Base-by-base conservation (phyloP, 2,113 vertebrate species). In the Zeus faber region DNA sequence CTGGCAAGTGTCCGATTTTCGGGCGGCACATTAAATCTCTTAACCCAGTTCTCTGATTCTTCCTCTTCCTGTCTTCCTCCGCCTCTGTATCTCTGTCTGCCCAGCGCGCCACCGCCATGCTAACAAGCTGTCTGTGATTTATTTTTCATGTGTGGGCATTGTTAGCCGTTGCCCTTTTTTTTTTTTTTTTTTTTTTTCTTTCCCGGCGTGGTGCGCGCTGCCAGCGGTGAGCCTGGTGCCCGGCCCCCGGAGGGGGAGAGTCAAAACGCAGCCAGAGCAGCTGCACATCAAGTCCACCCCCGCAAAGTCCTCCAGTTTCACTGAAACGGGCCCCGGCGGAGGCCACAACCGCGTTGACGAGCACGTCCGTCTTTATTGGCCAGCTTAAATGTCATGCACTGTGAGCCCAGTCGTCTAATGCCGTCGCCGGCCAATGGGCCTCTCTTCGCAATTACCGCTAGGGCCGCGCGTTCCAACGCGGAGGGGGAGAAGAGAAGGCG, bases 1-100 rank as follows among this genome's bases (percentile, higher is more conserved):
- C 69, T 80, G 77, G 84, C 77, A 77, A 83, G 79, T 79, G 78
- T 85, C 80, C 80, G 68, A 80, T 74, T 83, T 84, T 84, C 76
- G 16, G 78, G 77, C 72, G 65, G 76, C 74, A 80, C 70, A 72
- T 79, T 77, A 86, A 88, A 81, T 84, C 79, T 83, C 76, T 80
- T 73, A 82, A 80, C 80, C 78, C 79, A 81, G 48, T 78, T 25
- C 23, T 23, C 35, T 40, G 17, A 20, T 53, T 7, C 41, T 56
- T 26, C 44, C 26, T 53, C 33, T 26, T 56, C 40, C 13, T 68
- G 22, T 21, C 24, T 50, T 27, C 61, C 20, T 66, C 39, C 29
- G 53, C 46, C 54, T 64, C 27, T 40, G 4, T 39, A 29, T 48
- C 29, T 58, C 56, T 58, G 57, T 67, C 39, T 31, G 10, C 9